Base-by-base conservation (phyloP, 2,888 invertebrate species). In the Drepana falcataria region DNA sequence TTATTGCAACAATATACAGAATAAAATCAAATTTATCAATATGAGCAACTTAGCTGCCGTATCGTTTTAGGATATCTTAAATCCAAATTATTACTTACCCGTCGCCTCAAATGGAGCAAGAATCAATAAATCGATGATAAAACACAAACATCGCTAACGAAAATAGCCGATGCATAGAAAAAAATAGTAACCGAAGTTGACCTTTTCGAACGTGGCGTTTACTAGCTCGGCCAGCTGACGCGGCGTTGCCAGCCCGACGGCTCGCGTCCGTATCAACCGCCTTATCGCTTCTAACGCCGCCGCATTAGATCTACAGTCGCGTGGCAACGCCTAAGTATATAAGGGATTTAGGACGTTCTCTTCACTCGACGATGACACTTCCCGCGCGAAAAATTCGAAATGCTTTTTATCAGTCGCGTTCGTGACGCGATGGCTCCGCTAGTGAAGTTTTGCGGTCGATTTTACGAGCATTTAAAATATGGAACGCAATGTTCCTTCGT, bases 351-450 rank as follows among this genome's bases (percentile, higher is more conserved):
- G 73, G 84, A 79, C 85, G 79, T 89, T 90, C 69, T 73, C 65
- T 69, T 65, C 73, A 77, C 77, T 77, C 71, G 74, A 75, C 73
- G 76, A 74, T 72, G 77, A 74, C 76, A 79, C 84, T 87, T 90
- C 83, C 86, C 89, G 89, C 91, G 90, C 91, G 91, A 91, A 91
- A 90, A 91, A 88, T 91, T 89, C 84, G 88, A 89, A 89, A 83
- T 83, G 80, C 75, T 83, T 85, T 86, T 91, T 91, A 91, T 91
- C 91, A 89, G 87, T 86, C 77, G 79, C 75, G 72, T 68, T 73
- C 64, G 74, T 65, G 75, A 71, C 70, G 75, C 72, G 51, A 51
- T 51, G 51, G 71, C 62, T 65, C 60, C 68, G 72, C 63, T 71
- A 69, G 77, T 74, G 66, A 71, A 67, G 75, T 77, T 73, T 67